Base-by-base conservation (phyloP, 92 coral and sea anemone species). In the Parazoanthus atlanticus region DNA sequence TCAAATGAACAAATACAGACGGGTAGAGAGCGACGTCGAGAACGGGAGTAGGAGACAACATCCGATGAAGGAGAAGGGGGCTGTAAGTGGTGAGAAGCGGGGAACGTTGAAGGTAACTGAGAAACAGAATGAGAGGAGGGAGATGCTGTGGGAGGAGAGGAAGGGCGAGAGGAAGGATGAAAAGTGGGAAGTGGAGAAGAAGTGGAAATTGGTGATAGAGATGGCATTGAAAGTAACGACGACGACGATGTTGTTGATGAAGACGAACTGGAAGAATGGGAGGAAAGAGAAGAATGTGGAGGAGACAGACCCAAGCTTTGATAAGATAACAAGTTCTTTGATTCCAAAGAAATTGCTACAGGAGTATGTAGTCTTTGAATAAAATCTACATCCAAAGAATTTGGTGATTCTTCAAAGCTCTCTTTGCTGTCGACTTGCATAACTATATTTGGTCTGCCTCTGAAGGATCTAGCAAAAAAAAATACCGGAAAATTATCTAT, bases 11-110 rank as follows among this genome's bases (percentile, higher is more conserved):
- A 34, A 25, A 25, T 10, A 33, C 79, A 74, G n/a, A 15, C 43
- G 0, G 79, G 79, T 16, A 74, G 41, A 74, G 79, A 36, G 79
- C 79, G 46, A 16, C 79, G 49, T 23, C 79, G 79, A 74, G 49
- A 25, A 0, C 11, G 79, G 1, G 15, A 17, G 11, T 34, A 33
- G n/a, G 79, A 41, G 30, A 74, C 46, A 74, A 8, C 8, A 32
- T 17, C 49, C 34, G 41, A 17, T 33, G 29, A 32, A 40, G 43
- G 47, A 7, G 47, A 19, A 13, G 49, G 12, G 34, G 79, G 79
- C 29, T 26, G 10, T 23, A 74, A 23, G 49, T 34, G 26, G 11
- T 36, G 49, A 34, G 49, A 0, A 32, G 1, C 12, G n/a, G 26
- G 0, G 25, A 17, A 41, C 0, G 49, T 11, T 74, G 47, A 36